Conservation (phyloP, 2,888 invertebrate genomes). For the Nomada lathburiana region DNA sequence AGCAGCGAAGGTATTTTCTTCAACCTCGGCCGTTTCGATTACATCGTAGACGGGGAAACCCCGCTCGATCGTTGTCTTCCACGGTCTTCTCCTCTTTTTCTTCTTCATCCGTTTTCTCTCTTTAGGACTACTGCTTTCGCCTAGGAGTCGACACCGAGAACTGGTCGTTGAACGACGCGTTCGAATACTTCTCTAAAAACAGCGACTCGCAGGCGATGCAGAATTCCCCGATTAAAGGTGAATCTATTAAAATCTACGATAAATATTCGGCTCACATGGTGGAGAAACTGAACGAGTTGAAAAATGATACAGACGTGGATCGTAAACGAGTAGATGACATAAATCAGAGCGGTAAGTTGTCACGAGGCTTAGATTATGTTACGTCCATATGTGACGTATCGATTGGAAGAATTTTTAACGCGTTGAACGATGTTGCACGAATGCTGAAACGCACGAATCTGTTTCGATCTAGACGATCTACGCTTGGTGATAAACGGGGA, state of each 20-base stretch:
- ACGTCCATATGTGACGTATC: background rate
- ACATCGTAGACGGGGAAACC: background rate
- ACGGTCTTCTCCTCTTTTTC: no score
- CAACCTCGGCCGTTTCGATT: background rate
- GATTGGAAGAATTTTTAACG: background rate
- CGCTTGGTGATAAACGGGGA: slow-evolving; percentile 55
- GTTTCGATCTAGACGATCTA: slow-evolving; percentile 63
- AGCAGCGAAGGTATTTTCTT: slow-evolving; percentile 72
- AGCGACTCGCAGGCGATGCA: background rate
- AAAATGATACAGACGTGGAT: slow-evolving; percentile 66
- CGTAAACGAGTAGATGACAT: slow-evolving; percentile 69
- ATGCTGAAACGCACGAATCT: no score
- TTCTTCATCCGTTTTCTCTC: background rate
- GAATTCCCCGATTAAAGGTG: slow-evolving; percentile 24
- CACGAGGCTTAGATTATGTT: background rate
- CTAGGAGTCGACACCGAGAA: slow-evolving; percentile 67
- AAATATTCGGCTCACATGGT: slow-evolving; percentile 73
- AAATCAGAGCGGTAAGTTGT: slow-evolving; percentile 66
- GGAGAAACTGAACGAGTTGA: slow-evolving; percentile 69
- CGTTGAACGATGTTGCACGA: no score
- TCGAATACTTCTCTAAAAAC: slow-evolving; percentile 62
- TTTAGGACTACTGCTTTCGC: slow-evolving; percentile 74
- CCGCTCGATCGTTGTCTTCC: background rate
- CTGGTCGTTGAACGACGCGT: slow-evolving; percentile 71
- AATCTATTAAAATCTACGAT: slow-evolving; percentile 56